These are phyloP conservation scores for Odontamblyopus lacepedii DNA, from an alignment of 2,797 vertebrate genomes.

Conservation along the genomic window DNA sequence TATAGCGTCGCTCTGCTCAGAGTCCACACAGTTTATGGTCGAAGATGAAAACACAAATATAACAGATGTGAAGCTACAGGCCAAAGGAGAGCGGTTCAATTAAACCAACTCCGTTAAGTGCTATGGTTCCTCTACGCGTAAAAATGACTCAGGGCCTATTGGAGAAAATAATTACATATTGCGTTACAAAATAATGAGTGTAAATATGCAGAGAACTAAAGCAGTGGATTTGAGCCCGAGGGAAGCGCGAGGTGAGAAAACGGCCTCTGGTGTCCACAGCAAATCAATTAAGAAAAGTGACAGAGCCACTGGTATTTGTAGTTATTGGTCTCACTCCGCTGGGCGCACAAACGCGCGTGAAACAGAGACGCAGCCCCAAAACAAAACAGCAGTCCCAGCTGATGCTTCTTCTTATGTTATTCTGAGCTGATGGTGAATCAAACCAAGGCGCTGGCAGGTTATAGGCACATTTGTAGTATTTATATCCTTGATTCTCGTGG, in stretches of 20 bases:
- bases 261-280: constrained; percentile 62
- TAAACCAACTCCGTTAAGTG: constrained; percentile 56
- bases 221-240: constrained; percentile 38
- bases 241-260: constrained; percentile 54
- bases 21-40: constrained; percentile 83
- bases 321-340: constrained; percentile 51
- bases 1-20: constrained; percentile 74
- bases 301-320: constrained; percentile 31
- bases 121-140: constrained; percentile 54
- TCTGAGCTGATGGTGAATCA: constrained; percentile 85
- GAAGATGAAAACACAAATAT: constrained; percentile 67
- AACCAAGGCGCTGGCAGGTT: constrained; percentile 96
- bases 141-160: constrained; percentile 46
- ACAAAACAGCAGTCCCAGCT: constrained; percentile 62
- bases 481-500: constrained; percentile 74
- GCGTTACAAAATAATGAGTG: constrained; percentile 65
- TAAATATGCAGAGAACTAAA: constrained; percentile 56
- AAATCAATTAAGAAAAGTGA: constrained; percentile 63
- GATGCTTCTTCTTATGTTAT: constrained; percentile 68
- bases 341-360: constrained; percentile 28
- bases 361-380: constrained; percentile 34
- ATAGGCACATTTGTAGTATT: constrained; percentile 95
- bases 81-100: constrained; percentile 50
- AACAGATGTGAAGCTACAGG: constrained; percentile 59
- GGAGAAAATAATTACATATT: constrained; percentile 56